Base-by-base conservation (phyloP, 2,888 invertebrate species). In the Ischnus inquisitorius region DNA sequence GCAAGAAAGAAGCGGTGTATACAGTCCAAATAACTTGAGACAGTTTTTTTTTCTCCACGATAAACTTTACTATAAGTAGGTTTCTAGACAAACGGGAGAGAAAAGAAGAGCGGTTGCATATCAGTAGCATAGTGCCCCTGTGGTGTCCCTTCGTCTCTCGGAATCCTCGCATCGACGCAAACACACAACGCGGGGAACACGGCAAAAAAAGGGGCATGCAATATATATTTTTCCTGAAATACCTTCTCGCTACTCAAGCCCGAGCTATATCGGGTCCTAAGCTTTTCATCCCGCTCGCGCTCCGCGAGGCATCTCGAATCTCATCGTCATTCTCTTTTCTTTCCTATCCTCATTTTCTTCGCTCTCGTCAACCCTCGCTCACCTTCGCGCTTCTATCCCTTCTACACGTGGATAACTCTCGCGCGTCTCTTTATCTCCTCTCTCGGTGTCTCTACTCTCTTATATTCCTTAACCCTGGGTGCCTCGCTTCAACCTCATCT, bases 351-450 rank as follows among this genome's bases (percentile, higher is more conserved):
- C 51, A 51, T 69, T 39, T 68, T 65, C 48, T 60, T 34, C 74
- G 57, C 48, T 60, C 54, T 28, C 62, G 28, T 48, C 54, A 22
- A n/a, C 28, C 51, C 48, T 46, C 46, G 19, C 64, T 19, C 69
- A 78, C 78, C 78, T 83, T 83, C 65, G 43, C 68, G 62, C 83
- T 85, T 83, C 76, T 69, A 84, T 83, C 81, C 83, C 77, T 82
- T 84, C 85, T 74, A 60, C 71, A 79, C 60, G 77, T 64, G 82
- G 82, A 79, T 81, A 82, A 82, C 84, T 79, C 84, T 79, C 84
- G 48, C 71, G 67, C 67, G 79, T 82, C 82, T 85, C 85, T 78
- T 85, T 78, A 82, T 85, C 76, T 81, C 84, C 67, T 67, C 72
- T 54, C 39, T 69, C 34, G 43, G 39, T 65, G 68, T 69, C 75